Base-by-base conservation (phyloP, 2,113 vertebrate species). In the Egretta garzetta region DNA sequence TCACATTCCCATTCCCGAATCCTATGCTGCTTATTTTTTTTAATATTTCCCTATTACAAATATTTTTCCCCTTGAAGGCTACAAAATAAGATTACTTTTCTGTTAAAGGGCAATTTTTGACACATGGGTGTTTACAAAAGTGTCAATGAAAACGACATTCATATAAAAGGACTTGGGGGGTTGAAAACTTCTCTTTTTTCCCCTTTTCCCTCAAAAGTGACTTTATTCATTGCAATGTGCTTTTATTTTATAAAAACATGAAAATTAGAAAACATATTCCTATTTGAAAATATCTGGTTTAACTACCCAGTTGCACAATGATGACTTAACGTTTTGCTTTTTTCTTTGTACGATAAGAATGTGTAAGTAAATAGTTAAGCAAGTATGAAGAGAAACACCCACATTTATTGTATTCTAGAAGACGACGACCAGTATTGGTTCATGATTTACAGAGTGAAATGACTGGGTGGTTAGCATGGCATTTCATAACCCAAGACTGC, bases 401-500 rank as follows among this genome's bases (percentile, higher is more conserved):
- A 53, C 22, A 47, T 1, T 56, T 12, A 62, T 9, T 68, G 23
- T 35, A 17, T n/a, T 62, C 27, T 32, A 59, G 35, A 33, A 64
- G 49, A 66, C 80, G 10, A 72, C 0, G 3, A 58, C 4, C 2
- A 4, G 2, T 60, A n/a, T 2, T 47, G 5, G 10, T 23, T 53
- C 45, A 14, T 30, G 35, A 75, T 68, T 43, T 39, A 28, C 45
- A 55, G 5, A n/a, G 23, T 8, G 18, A 87, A 83, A 79, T 30
- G 17, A 41, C 41, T 58, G 14, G 1, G 18, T 71, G 63, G 23
- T 18, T 80, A 10, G 7, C 18, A 33, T 3, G 12, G n/a, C 10
- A 60, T 67, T 73, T 73, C 52, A 59, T 14, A 86, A 60, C 14
- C 14, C 33, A n/a, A 80, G 43, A 37, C 27, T 49, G 58, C 49